Evolutionary conservation across 64 coral and sea anemone species (phyloP), one percentile per base, ranked within the genome.

Genomic region (Porites australiensis): DNA sequence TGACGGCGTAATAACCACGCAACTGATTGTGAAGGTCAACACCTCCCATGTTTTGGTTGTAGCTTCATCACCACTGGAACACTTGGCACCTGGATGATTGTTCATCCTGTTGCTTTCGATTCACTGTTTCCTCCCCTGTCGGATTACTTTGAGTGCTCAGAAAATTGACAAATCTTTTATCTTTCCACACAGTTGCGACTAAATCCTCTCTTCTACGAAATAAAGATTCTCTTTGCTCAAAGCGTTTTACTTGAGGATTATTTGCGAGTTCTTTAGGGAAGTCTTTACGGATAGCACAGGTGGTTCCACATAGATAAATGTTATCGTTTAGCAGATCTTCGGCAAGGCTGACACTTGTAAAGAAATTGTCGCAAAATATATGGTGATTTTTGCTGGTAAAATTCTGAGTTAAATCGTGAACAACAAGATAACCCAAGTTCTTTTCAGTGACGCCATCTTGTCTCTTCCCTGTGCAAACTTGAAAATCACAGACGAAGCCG

Each of bases 381-480:
- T 70, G 19, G 4, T 73, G 73, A 50, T 19, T 75, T 75, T 51
- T 51, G 12, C 44, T 13, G 2, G 73, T 75, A 49, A 75, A 19
- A 47, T 50, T 50, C 47, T 8, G 8, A 4, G 73, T 50, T 49
- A 75, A 75, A 18, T 94, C 77, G 13, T 50, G 77, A 66, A 89
- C 86, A 49, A 89, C 86, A 64, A 37, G 43, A 53, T 89, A 94
- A 37, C 86, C 86, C 13, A 94, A 74, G 16, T 44, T 58, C 12
- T 94, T 77, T 48, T 93, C 75, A 5, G 44, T 64, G 2, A 19
- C 2, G 77, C 86, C 77, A 88, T 88, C 58, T 83, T 89, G 78
- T 77, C 83, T 44, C 74, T 94, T 77, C 19, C 79, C 77, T 2
- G 46, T 89, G 77, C 83, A 94, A 59, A 89, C 86, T 74, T 94